Evolutionary conservation across 2,888 invertebrate genomes (phyloP).

Genomic region (Luffia ferchaultella): DNA sequence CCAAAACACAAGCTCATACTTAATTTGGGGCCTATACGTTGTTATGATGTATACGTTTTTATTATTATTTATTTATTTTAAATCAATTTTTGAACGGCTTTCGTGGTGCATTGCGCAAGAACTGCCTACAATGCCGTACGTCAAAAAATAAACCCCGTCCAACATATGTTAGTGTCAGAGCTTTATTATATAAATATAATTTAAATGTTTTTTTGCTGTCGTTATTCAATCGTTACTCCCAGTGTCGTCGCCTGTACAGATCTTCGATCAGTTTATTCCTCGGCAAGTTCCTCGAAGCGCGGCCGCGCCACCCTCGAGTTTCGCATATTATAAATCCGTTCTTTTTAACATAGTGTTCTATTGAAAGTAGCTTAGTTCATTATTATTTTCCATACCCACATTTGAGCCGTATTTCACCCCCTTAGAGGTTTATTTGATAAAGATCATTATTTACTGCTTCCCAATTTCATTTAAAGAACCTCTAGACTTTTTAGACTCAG

Average conservation of each 20-base stretch:
- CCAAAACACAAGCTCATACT: too few relatives aligned
- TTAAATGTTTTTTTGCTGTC: neutral
- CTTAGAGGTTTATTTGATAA: neutral
- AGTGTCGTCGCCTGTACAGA: neutral
- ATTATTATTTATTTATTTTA: neutral
- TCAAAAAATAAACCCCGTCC: neutral
- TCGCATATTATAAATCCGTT: neutral
- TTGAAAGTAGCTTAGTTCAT: neutral
- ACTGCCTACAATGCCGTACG: neutral
- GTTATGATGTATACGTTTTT: neutral
- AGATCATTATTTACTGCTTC: neutral
- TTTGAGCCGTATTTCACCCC: neutral
- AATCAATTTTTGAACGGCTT: neutral
- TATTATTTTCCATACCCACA: neutral
- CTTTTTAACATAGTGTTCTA: neutral
- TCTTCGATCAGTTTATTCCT: neutral
- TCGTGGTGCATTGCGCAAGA: neutral
- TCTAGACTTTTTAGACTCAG: neutral
- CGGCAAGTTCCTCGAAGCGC: neutral
- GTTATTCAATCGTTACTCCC: neutral
- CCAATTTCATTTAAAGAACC: neutral
- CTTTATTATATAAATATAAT: too few relatives aligned
- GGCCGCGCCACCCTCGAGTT: neutral
- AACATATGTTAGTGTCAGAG: neutral
- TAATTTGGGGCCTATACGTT: too few relatives aligned